These are phyloP conservation scores for Anguilla anguilla DNA, from an alignment of 2,797 vertebrate species.

Conservation along the genomic window DNA sequence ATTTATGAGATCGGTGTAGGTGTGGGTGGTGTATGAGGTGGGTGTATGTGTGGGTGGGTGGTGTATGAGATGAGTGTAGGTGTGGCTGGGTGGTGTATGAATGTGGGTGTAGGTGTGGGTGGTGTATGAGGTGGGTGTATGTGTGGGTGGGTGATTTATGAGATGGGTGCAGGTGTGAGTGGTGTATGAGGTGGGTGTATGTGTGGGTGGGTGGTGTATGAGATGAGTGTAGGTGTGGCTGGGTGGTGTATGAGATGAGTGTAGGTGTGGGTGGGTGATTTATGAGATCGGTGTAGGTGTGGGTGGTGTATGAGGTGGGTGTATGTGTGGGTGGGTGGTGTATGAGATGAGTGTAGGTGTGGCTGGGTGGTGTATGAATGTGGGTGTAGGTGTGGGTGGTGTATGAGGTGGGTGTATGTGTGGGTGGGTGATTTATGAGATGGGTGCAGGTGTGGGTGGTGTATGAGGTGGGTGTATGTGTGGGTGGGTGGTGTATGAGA, in stretches of 20 bases:
- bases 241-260: not conserved
- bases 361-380: not conserved
- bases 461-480: not conserved
- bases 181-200: constrained; percentile 15
- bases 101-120: not conserved
- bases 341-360: not conserved
- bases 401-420: constrained; percentile 49
- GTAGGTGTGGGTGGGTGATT: not conserved
- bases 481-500: not conserved
- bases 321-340: not conserved
- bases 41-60: not conserved
- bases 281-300: not conserved
- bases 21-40: not conserved
- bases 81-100: not conserved
- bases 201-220: not conserved
- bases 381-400: not conserved
- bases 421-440: not conserved
- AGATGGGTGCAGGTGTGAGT: too few species aligned
- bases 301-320: not conserved
- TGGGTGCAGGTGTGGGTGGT: not conserved
- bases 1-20: not conserved
- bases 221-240: not conserved
- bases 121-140: constrained; percentile 50
- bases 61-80: not conserved
- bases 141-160: too few species aligned